phyloP scores from a whole-genome alignment of 2,797 vertebrate species.

The Fistularia commersonii region DNA sequence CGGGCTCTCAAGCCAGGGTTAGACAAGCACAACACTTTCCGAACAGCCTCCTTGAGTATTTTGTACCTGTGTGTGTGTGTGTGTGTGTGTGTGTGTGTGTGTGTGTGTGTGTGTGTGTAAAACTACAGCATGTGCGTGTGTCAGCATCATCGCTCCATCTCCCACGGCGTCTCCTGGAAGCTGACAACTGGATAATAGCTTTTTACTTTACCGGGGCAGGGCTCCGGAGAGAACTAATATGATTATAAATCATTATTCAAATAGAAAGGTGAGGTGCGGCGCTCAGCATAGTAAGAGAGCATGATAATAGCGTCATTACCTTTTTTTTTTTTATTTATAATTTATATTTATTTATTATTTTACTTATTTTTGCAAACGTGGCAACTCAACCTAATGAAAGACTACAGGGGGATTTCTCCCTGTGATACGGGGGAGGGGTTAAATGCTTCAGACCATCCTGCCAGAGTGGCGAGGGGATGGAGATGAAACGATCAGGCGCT shows the following conservation, averaged over 20 bases:
- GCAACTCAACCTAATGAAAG: slow-evolving; percentile 62
- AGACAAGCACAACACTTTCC: too few species aligned
- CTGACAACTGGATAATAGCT: slow-evolving; percentile 97
- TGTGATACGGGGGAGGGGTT: slow-evolving; percentile 9
- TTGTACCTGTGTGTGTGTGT: slow-evolving; percentile 7
- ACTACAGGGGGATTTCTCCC: slow-evolving; percentile 47
- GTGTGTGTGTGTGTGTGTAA: slow-evolving; percentile 28
- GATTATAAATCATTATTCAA: slow-evolving; percentile 99
- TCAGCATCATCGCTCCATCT: slow-evolving; percentile 80
- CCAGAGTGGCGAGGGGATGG: slow-evolving; percentile 6
- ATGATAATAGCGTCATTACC: slow-evolving; percentile 92
- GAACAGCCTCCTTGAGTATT: not conserved
- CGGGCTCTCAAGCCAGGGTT: too few species aligned
- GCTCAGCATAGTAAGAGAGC: slow-evolving; percentile 81
- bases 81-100: slow-evolving; percentile 22
- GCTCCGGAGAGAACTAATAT: slow-evolving; percentile 86
- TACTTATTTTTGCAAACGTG: slow-evolving; percentile 80
- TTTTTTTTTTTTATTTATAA: slow-evolving; percentile 80
- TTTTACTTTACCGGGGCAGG: slow-evolving; percentile 93
- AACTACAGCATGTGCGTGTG: slow-evolving; percentile 57
- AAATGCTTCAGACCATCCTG: slow-evolving; percentile 37
- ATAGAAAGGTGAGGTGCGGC: slow-evolving; percentile 85
- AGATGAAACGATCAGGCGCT: slow-evolving; percentile 51
- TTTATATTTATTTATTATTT: slow-evolving; percentile 70
- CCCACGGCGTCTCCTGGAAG: slow-evolving; percentile 76